phyloP scores from a whole-genome alignment of 2,113 vertebrate species.

The Edolisoma coerulescens region DNA sequence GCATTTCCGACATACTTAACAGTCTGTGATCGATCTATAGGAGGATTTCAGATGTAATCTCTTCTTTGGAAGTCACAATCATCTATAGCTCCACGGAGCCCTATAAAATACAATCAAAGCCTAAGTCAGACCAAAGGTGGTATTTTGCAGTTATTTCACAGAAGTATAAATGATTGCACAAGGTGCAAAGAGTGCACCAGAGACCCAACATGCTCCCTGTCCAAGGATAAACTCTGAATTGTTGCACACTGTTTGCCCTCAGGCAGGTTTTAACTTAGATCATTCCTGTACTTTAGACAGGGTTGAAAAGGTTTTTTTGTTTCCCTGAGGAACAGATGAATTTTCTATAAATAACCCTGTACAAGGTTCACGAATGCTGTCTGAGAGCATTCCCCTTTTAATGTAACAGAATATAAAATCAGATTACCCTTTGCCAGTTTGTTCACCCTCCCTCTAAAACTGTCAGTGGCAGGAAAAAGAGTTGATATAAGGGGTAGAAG shows the following conservation, averaged over 20 bases:
- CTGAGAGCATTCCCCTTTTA: background rate
- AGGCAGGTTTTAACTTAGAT: constrained; percentile 19
- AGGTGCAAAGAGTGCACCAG: background rate
- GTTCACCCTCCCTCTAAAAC: background rate
- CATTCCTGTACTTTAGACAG: background rate
- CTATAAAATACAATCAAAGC: background rate
- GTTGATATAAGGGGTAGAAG: background rate
- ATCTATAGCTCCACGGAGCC: background rate
- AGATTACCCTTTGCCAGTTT: background rate
- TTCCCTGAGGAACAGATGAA: background rate
- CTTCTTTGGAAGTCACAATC: background rate
- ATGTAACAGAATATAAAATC: background rate
- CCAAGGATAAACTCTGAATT: constrained; percentile 23
- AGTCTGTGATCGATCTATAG: background rate
- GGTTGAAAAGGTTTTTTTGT: constrained; percentile 42
- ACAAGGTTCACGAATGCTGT: background rate
- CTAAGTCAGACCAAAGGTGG: background rate
- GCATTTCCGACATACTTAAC: background rate
- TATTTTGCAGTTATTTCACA: background rate
- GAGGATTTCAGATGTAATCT: background rate
- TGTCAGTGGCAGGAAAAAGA: background rate
- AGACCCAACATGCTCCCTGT: background rate
- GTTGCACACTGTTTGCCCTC: background rate
- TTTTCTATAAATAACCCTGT: constrained; percentile 1
- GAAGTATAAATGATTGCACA: background rate